Percentiles rank a stretch among this genome's conserved stretches.
phyloP scores from a whole-genome alignment of 2,797 vertebrate genomes.

The Rhadinocentrus ornatus region DNA sequence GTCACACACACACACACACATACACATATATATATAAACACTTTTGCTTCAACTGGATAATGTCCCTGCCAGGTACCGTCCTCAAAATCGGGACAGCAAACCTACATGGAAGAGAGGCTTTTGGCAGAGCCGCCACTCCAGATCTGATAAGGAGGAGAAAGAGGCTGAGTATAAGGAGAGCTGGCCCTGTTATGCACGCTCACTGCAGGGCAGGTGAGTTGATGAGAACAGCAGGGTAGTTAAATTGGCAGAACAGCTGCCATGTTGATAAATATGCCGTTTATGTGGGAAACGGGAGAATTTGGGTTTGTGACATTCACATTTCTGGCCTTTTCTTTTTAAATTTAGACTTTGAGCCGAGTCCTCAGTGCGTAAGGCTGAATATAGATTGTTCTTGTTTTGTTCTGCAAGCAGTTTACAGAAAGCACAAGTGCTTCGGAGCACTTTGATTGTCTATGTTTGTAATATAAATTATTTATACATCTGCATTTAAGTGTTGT shows the following conservation, averaged over 20 bases:
- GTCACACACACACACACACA: background rate
- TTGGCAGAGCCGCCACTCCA: constrained; percentile 87
- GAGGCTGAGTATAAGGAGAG: constrained; percentile 91
- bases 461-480: constrained; percentile 4
- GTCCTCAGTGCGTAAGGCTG: background rate
- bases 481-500: constrained; percentile 4
- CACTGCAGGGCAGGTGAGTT: constrained; percentile 85
- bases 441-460: background rate
- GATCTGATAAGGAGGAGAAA: constrained; percentile 91
- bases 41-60: background rate
- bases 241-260: constrained; percentile 17
- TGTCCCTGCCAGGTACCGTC: constrained; percentile 81
- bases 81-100: constrained; percentile 83
- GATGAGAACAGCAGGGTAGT: background rate
- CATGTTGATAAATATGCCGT: constrained; percentile 25
- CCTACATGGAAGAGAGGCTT: constrained; percentile 88
- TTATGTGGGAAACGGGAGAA: constrained; percentile 11
- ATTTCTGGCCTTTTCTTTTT: background rate
- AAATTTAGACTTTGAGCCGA: constrained; percentile 18
- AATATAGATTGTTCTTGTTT: background rate
- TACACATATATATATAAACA: background rate
- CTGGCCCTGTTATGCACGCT: constrained; percentile 88
- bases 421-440: constrained; percentile 3
- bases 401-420: background rate
- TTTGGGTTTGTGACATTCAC: constrained; percentile 8